Evolutionary conservation across 2,797 vertebrate species (phyloP), one percentile per base, ranked within the genome.

Genomic region (Pseudochaenichthys georgianus): DNA sequence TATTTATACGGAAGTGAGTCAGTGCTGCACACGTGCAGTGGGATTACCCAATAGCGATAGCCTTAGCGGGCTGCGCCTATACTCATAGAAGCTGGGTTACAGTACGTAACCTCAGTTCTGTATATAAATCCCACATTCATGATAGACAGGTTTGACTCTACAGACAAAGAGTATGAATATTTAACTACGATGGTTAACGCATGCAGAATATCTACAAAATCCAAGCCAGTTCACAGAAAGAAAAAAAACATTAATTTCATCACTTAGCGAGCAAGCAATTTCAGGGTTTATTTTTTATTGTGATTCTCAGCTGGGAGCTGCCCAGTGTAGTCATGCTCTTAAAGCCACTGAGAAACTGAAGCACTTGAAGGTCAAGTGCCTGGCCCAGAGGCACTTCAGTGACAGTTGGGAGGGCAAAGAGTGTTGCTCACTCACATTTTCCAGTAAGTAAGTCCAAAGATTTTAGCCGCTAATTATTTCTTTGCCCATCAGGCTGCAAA

Each of bases 351-450:
- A 78, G 70, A 77, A 60, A 70, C 48, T 73, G 21, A 19, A 67
- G 67, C 64, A 63, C 75, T 73, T 69, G 38, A 76, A 83, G 86
- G 87, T 86, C 81, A 75, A 80, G 76, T 77, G 80, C 64, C 50
- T 78, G 67, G 85, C 80, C 78, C 77, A 81, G 75, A 72, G 79
- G 82, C 79, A 80, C 87, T 82, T 81, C 68, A 82, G 84, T 41
- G 75, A 64, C 66, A 82, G 74, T 19, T 74, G 52, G 28, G 64
- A 77, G 71, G 66, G 51, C 68, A 78, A 77, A 70, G 53, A 70
- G 61, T 60, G 31, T 31, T 47, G n/a, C 48, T 71, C 21, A 7
- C n/a, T 75, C 55, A 54, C 53, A 42, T 57, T 66, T 45, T 52
- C 23, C 64, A 69, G 54, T 62, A 77, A 70, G 42, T 19, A 70